Evolutionary conservation across 2,113 vertebrate species (phyloP), one percentile per base, ranked within the genome.

Genomic region (Alces alces): DNA sequence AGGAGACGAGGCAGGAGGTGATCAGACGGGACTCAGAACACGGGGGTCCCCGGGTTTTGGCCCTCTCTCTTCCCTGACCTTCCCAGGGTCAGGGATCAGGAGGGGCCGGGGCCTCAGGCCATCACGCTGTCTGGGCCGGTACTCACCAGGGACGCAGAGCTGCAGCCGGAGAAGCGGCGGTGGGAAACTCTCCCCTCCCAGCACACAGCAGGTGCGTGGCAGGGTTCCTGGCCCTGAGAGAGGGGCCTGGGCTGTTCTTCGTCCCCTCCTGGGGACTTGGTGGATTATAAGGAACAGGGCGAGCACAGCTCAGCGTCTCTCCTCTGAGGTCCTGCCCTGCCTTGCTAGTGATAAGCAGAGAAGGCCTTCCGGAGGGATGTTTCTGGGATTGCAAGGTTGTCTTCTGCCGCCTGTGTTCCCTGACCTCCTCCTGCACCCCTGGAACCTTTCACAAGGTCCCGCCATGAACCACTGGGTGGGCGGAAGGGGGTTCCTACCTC

Each of bases 401-500:
- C 55, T 36, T 23, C 16, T 33, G 0, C 2, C 16, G 66, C 39
- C 33, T 25, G 3, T 21, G 25, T 33, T n/a, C 89, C 61, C 70
- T 45, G 43, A 55, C 55, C 50, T 36, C 28, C 43, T 60, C 27
- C 2, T 14, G 19, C 52, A 23, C 2, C 23, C 54, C 55, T 55
- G 9, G 25, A 7, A 2, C 15, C 25, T 28, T 36, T n/a, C 55
- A 8, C 19, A n/a, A 25, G 21, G 33, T 33, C 30, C 13, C 2
- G 1, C 17, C 0, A 1, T 25, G 39, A 39, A 6, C 10, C 14
- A 83, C 28, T 5, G 8, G 50, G 21, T 3, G 0, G 2, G 23
- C 0, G 1, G 28, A 28, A 30, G 33, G 14, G 28, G 4, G 33
- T 50, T 36, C 61, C 27, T 23, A n/a, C 7, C 33, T 28, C 54